Evolutionary conservation across 2,888 invertebrate species (phyloP), one percentile per base, ranked within the genome.

Genomic region (Noctua janthe): DNA sequence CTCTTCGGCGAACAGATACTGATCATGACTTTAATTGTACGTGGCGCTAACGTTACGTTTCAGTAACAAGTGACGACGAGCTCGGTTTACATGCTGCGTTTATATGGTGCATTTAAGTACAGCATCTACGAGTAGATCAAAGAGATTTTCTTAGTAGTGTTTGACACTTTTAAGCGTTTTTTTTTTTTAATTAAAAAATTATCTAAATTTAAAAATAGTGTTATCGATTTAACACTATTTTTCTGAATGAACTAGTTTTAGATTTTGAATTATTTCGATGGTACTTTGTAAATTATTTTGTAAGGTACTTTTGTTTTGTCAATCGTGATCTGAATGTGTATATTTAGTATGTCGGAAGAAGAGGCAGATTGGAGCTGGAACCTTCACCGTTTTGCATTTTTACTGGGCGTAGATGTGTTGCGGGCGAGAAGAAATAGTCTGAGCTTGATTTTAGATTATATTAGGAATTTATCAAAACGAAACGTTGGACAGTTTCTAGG

Each of bases 11-110:
- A 96, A 96, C 95, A 95, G 97, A 96, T 96, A 96, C 94, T 92
- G 93, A 97, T 96, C 97, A 92, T 92, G 94, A 94, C 91, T 95
- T 95, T 96, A 97, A 97, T 97, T 96, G 96, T 95, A 96, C 93
- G 95, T 95, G 97, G 96, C 96, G 96, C 95, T 97, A 96, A 96
- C 94, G 95, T 93, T 94, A 95, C 94, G 94, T 94, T 94, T 94
- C 93, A 92, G 94, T 93, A 94, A 94, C 93, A 94, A 93, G 92
- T 94, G 93, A 85, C 85, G 72, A 59, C 71, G 80, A 67, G 80
- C 69, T 75, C 47, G 91, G 94, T 35, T 94, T 93, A 95, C 93
- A 96, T 95, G 93, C 17, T 49, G 69, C 69, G 15, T 69, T 69
- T 47, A 3, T 23, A 47, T 5, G 11, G 66, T 47, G 47, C n/a